Evolutionary conservation across 2,797 vertebrate genomes (phyloP), one percentile per base, ranked within the genome.

Genomic region (Epinephelus malabaricus): DNA sequence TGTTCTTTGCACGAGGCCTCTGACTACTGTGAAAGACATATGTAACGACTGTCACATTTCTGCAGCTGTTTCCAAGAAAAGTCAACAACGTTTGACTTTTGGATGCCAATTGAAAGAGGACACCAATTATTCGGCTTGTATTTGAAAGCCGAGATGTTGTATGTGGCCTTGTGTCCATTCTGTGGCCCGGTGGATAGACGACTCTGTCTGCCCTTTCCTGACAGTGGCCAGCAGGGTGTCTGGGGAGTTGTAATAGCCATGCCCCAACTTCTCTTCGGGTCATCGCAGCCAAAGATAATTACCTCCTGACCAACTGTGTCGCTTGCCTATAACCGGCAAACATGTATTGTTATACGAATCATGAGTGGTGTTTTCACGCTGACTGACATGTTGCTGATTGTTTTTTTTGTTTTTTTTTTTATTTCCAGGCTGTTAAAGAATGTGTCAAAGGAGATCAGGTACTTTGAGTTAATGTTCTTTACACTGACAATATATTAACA

Each of bases 381-480:
- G 40, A 78, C 60, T 67, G 6, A 82, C 68, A 27, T 55, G 55
- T 68, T 69, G 40, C 60, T 67, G 15, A 30, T 49, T 82, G 17
- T 73, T 70, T 82, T 70, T 82, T 7, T 69, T 80, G 82, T 7
- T 47, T 71, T 93, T 53, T 47, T 34, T 34, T 34, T 30, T 30
- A 30, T 30, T 30, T 34, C 34, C 34, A 95, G 94, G 83, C 73
- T 71, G 84, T 92, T 58, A 87, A 78, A 21, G 85, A 89, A 66
- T 89, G 83, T 67, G 60, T 82, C 66, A 95, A 95, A 83, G 95
- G 94, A 84, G 89, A 95, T 67, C 91, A 94, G 92, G 95, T 96
- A 94, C 70, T 76, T 69, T 60, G 40, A 34, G 4, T 65, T 45
- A 15, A n/a, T 15, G 6, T 67, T 65, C 4, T 45, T 69, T 73